Evolutionary conservation across 2,888 invertebrate species (phyloP).

Genomic region (Incurvaria masculella): DNA sequence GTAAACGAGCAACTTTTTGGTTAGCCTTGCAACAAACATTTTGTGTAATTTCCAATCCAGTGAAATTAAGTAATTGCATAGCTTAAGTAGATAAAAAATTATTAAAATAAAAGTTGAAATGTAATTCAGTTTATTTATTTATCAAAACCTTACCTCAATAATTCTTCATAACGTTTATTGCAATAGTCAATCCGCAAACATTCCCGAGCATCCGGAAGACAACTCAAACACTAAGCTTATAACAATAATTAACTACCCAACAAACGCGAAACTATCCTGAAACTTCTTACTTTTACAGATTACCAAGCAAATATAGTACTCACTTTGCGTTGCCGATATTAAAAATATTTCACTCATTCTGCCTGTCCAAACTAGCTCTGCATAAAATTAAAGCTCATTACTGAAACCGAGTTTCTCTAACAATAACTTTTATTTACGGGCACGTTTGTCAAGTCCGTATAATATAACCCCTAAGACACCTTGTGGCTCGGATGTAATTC

Average conservation of each 20-base stretch:
- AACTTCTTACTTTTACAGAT: neutral
- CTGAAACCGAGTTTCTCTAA: too few relatives aligned
- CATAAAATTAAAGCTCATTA: too few relatives aligned
- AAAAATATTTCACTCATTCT: too few relatives aligned
- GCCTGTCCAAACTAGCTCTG: too few relatives aligned
- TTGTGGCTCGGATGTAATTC: too few relatives aligned
- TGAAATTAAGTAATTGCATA: neutral
- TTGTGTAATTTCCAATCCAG: neutral
- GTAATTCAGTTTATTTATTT: neutral
- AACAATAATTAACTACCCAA: constrained; percentile 1
- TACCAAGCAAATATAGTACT: too few relatives aligned
- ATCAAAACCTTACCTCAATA: neutral
- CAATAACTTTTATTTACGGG: too few relatives aligned
- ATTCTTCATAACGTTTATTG: neutral
- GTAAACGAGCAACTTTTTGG: too few relatives aligned
- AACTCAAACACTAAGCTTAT: neutral
- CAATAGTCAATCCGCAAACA: neutral
- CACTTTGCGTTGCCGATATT: too few relatives aligned
- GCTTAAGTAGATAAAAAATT: neutral
- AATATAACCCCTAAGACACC: too few relatives aligned
- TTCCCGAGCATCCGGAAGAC: neutral
- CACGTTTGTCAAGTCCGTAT: too few relatives aligned
- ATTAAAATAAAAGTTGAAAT: neutral
- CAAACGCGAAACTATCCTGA: neutral
- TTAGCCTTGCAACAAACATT: too few relatives aligned